A percentile compares a stretch with the other conserved stretches of the same genome.
Evolutionary conservation across 2,888 invertebrate genomes (phyloP).

Genomic region (Synergus umbraculus): DNA sequence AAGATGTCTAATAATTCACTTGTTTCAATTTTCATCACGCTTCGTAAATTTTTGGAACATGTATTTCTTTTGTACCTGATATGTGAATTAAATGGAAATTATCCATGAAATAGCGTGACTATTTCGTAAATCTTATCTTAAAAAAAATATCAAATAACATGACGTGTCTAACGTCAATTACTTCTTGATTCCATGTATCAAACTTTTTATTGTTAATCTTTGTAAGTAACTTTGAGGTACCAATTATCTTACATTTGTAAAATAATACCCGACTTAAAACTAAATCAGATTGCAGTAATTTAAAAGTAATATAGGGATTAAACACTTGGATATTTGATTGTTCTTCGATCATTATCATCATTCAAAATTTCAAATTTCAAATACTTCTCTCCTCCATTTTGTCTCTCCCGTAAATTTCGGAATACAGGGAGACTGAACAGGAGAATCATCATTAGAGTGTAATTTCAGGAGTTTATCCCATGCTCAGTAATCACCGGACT

Average conservation of each 20-base stretch:
- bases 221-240: neutral
- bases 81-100: neutral
- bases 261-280: neutral
- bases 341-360: no score
- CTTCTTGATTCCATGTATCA: neutral
- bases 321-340: no score
- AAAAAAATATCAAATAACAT: conserved; percentile 3
- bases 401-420: neutral
- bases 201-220: conserved; percentile 13
- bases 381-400: neutral
- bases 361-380: neutral
- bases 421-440: neutral
- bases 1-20: neutral
- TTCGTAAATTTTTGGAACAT: neutral
- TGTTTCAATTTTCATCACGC: neutral
- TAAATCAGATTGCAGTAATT: neutral
- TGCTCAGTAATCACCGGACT: neutral
- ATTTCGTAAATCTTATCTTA: conserved; percentile 21
- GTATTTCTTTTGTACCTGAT: neutral
- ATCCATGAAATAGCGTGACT: conserved; percentile 34
- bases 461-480: neutral
- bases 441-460: neutral
- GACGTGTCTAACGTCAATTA: conserved; percentile 25
- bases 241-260: neutral
- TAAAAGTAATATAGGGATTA: no score